Evolutionary conservation across 2,888 invertebrate genomes (phyloP), one percentile per base, ranked within the genome.

Genomic region (Gymnoscelis rufifasciata): DNA sequence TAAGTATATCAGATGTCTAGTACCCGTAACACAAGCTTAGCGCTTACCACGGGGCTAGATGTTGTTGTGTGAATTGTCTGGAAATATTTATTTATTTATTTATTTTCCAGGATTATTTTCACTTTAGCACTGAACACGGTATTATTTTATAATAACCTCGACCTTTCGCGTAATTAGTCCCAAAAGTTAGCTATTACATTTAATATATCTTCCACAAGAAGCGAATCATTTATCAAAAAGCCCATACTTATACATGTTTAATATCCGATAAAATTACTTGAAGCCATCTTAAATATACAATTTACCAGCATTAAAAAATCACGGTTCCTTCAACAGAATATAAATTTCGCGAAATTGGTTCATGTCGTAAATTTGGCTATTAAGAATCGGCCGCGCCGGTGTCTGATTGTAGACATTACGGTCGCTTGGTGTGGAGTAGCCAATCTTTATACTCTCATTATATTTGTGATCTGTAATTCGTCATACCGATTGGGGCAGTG

Each of bases 261-360:
- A 50, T 50, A 45, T 42, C 36, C 15, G 15, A 45, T 45, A 50
- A 50, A 50, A 49, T 41, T 43, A 31, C 36, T 28, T 19, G 35
- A 46, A 37, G 37, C 40, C 26, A 42, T 37, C 33, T 47, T 45
- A 50, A 54, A 52, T 52, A 49, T 55, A 58, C 58, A 58, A 53
- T 60, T 56, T 60, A 56, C 46, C 38, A 47, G 43, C 62, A 68
- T 70, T 67, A 68, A 68, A 74, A 50, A 69, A 67, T 53, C 66
- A 59, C 68, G 73, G 65, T 66, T 64, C 62, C 59, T 56, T 64
- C 68, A 61, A 63, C 66, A 65, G 62, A 60, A 61, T 66, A 77
- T 77, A 75, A 77, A 77, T 76, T 73, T 71, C 29, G 69, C 74
- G 51, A 75, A 77, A 77, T 78, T 71, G 71, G 63, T 61, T 54